A percentile compares a stretch with the other conserved stretches of the same genome.
Evolutionary conservation across 2,797 vertebrate species (phyloP).

Genomic region (Alcedo quadribrachys): DNA sequence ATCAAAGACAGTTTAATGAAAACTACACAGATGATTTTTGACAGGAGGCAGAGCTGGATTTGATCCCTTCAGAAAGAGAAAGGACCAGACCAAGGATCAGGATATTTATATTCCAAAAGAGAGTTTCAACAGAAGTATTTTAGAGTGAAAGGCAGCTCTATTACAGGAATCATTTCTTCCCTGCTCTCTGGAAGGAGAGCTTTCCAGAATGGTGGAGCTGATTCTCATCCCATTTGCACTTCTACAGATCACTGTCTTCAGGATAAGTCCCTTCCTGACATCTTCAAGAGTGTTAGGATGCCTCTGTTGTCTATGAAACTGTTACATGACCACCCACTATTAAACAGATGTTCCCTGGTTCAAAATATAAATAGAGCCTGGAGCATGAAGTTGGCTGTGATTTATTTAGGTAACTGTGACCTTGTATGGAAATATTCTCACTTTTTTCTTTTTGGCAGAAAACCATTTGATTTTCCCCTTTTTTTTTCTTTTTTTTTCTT

Average conservation of each 20-base stretch:
- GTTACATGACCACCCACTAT: slow-evolving; percentile 66
- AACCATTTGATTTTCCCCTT: slow-evolving; percentile 3
- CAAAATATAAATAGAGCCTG: slow-evolving; percentile 66
- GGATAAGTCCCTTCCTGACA: slow-evolving; percentile 18
- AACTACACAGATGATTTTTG: not conserved
- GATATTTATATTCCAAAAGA: not conserved
- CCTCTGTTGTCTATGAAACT: slow-evolving; percentile 44
- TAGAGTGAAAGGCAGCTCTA: not conserved
- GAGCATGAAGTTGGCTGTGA: slow-evolving; percentile 54
- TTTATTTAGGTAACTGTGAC: slow-evolving; percentile 70
- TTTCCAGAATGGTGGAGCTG: not conserved
- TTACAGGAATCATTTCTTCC: not conserved
- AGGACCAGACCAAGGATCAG: not conserved
- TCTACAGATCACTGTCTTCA: not conserved
- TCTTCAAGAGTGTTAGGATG: slow-evolving; percentile 8
- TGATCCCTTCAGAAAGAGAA: not conserved
- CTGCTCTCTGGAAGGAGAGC: not conserved
- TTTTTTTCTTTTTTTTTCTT: not conserved
- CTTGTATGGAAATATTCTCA: slow-evolving; percentile 50
- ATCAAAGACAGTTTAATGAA: not conserved
- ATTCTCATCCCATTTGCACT: not conserved
- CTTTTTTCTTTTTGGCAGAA: slow-evolving; percentile 16
- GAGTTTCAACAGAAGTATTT: not conserved
- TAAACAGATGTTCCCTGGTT: slow-evolving; percentile 67
- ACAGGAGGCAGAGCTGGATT: not conserved